Evolutionary conservation across 2,113 vertebrate species (phyloP).

Genomic region (Pteronura brasiliensis): DNA sequence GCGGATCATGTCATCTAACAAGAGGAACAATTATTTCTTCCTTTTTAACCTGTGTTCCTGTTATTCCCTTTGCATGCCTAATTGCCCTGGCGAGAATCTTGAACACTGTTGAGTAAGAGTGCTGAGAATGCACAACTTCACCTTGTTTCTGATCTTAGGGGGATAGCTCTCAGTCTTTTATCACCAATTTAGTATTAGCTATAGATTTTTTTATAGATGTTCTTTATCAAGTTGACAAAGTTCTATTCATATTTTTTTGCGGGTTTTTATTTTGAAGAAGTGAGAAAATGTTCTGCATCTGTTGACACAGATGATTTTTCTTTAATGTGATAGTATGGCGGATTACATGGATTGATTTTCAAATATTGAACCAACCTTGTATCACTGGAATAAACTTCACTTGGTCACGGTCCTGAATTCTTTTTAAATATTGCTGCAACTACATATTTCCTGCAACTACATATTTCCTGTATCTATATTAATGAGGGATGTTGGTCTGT

Average conservation of each 20-base stretch:
- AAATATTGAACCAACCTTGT: not conserved
- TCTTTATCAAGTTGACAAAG: not conserved
- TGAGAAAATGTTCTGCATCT: not conserved
- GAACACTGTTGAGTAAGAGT: not conserved
- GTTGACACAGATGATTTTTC: not conserved
- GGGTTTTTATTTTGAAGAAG: not conserved
- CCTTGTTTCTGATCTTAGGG: not conserved
- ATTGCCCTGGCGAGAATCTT: not conserved
- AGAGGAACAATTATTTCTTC: not conserved
- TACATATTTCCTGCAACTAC: accelerated
- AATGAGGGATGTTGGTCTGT: not conserved
- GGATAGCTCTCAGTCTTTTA: not conserved
- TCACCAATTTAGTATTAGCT: not conserved
- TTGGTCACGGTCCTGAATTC: not conserved
- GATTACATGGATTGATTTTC: not conserved
- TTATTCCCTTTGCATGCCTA: not conserved
- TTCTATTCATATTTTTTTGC: not conserved
- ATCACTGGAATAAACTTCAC: not conserved
- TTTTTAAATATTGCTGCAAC: not conserved
- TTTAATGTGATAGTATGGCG: not conserved
- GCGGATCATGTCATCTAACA: not conserved
- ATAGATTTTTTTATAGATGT: not conserved
- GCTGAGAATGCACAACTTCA: not conserved
- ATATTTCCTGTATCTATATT: not conserved
- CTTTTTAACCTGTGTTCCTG: not conserved